These are phyloP conservation scores for Chelmon rostratus DNA, from an alignment of 2,797 vertebrate species.

Conservation along the genomic window DNA sequence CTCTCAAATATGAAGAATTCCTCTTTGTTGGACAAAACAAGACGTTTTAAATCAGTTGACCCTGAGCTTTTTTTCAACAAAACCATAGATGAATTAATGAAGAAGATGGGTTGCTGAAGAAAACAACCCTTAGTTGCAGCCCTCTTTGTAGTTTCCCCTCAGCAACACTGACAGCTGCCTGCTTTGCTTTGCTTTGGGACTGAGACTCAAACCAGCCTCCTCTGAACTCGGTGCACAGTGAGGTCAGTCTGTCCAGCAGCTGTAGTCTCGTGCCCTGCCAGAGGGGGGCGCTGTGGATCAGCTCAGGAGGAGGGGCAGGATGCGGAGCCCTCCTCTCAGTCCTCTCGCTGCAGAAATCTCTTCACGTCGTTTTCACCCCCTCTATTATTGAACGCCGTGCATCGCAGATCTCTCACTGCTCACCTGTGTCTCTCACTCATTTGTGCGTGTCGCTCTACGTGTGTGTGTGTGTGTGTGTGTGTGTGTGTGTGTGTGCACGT, in stretches of 20 bases:
- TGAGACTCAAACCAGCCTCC: too few relatives aligned
- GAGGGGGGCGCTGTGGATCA: slow-evolving; percentile 49
- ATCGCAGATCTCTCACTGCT: not conserved
- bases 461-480: slow-evolving; percentile 3
- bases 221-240: not conserved
- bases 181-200: too few relatives aligned
- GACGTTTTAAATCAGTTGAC: too few relatives aligned
- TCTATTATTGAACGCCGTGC: slow-evolving; percentile 27
- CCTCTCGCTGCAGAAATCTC: not conserved
- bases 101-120: too few relatives aligned
- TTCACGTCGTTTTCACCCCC: not conserved
- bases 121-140: too few relatives aligned
- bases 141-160: too few relatives aligned
- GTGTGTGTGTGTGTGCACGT: not conserved
- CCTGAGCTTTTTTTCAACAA: too few relatives aligned
- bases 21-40: too few relatives aligned
- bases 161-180: too few relatives aligned
- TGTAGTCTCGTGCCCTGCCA: slow-evolving; percentile 48
- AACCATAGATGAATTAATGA: too few relatives aligned
- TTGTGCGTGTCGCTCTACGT: not conserved
- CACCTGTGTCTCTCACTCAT: not conserved
- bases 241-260: not conserved
- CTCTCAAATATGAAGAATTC: too few relatives aligned
- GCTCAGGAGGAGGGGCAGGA: not conserved
- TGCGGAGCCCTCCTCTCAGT: not conserved